Percentiles rank a stretch among this genome's conserved stretches.
Conservation (phyloP, 2,113 vertebrate genomes). For the Centropristis striata region DNA sequence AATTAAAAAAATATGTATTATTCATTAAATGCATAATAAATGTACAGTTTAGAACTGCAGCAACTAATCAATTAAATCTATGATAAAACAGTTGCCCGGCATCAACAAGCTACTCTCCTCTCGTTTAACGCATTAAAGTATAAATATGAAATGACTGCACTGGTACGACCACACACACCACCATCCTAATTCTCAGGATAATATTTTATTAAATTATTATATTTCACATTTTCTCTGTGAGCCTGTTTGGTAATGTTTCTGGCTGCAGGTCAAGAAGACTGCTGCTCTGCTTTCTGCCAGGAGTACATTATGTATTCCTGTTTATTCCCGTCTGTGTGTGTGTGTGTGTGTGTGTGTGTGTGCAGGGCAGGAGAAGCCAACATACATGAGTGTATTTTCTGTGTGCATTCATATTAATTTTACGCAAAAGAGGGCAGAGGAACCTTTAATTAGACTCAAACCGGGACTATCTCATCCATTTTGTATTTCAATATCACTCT, state of each 20-base stretch:
- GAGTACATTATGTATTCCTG: neutral
- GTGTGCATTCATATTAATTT: slow-evolving; percentile 27
- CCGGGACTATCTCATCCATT: slow-evolving; percentile 42
- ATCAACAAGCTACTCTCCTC: no score
- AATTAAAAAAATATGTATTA: no score
- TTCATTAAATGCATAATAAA: no score
- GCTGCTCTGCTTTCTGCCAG: slow-evolving; percentile 2
- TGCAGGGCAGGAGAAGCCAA: neutral
- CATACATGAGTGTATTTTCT: slow-evolving; percentile 5
- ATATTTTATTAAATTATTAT: neutral
- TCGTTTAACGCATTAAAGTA: neutral
- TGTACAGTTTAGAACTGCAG: no score
- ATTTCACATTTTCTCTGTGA: neutral
- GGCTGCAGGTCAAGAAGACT: slow-evolving; percentile 20
- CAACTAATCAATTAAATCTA: no score
- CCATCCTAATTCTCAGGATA: neutral
- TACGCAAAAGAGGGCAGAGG: neutral
- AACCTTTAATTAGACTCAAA: slow-evolving; percentile 64
- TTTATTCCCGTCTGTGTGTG: slow-evolving; percentile 8
- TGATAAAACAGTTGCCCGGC: no score
- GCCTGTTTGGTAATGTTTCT: slow-evolving; percentile 27
- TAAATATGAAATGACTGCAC: neutral
- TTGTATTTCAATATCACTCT: slow-evolving; percentile 49
- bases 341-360: neutral
- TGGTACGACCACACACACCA: neutral